phyloP scores from a whole-genome alignment of 2,888 invertebrate species.

The Rhagonycha fulva region DNA sequence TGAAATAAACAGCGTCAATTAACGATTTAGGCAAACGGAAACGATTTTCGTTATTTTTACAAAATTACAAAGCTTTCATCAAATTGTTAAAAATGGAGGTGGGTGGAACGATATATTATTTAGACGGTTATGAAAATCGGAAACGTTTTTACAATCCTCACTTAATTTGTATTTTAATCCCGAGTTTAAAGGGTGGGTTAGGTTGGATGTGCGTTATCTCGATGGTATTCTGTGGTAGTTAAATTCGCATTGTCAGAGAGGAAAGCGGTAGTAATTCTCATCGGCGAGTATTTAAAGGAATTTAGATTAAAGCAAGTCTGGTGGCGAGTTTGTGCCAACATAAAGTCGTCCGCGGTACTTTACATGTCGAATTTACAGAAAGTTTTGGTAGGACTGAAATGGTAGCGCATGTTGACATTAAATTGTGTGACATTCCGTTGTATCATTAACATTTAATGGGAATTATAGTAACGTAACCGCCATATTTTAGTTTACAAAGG shows the following conservation, averaged over 20 bases:
- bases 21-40: background rate
- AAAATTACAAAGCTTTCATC: background rate
- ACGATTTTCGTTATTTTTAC: background rate
- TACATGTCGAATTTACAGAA: constrained; percentile 50
- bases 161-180: background rate
- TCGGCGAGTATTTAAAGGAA: constrained; percentile 41
- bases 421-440: constrained; percentile 54
- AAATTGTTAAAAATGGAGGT: background rate
- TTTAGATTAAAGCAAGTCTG: constrained; percentile 45
- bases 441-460: constrained; percentile 56
- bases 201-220: constrained; percentile 17
- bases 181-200: background rate
- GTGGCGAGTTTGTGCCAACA: constrained; percentile 39
- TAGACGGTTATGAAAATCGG: background rate
- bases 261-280: constrained; percentile 34
- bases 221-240: constrained; percentile 19
- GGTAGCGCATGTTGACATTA: constrained; percentile 51
- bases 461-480: constrained; percentile 48
- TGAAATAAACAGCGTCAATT: background rate
- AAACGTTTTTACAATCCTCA: background rate
- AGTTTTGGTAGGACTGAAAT: constrained; percentile 47
- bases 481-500: constrained; percentile 51
- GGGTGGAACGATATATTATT: background rate
- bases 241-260: constrained; percentile 24
- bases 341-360: constrained; percentile 46